A percentile compares a stretch with the other conserved stretches of the same genome.
phyloP scores from a whole-genome alignment of 2,797 vertebrate species.

The Pseudopleuronectes americanus region DNA sequence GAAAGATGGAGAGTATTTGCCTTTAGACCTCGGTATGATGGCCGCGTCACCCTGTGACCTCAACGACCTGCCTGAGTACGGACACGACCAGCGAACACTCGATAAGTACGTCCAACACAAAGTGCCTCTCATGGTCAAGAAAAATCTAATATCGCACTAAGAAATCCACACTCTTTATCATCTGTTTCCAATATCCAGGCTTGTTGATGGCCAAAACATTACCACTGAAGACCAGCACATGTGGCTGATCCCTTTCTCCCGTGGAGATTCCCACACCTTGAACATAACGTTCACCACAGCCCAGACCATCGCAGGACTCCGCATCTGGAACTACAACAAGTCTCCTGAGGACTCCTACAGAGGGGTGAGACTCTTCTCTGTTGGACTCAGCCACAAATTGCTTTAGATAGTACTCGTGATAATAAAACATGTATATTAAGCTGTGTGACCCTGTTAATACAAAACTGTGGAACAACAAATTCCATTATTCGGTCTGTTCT shows the following conservation, averaged over 20 bases:
- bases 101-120: constrained; percentile 86
- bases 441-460: too few species aligned
- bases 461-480: too few species aligned
- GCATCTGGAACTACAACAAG: constrained; percentile 99
- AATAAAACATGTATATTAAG: background rate
- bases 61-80: constrained; percentile 90
- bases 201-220: constrained; percentile 93
- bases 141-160: background rate
- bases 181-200: constrained; percentile 73
- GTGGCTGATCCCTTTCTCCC: constrained; percentile 95
- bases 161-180: background rate
- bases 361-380: constrained; percentile 87
- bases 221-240: constrained; percentile 94
- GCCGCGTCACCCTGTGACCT: constrained; percentile 90
- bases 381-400: background rate
- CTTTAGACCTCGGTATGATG: constrained; percentile 85
- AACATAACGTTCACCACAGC: constrained; percentile 84
- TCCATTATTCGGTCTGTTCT: too few species aligned
- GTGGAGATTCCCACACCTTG: constrained; percentile 87
- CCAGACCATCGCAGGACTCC: constrained; percentile 90
- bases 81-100: constrained; percentile 88
- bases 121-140: background rate
- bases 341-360: constrained; percentile 96
- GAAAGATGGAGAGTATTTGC: constrained; percentile 87
- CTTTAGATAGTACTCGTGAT: background rate